Base-by-base conservation (phyloP, 2,888 invertebrate genomes). In the Nemotelus pantherinus region DNA sequence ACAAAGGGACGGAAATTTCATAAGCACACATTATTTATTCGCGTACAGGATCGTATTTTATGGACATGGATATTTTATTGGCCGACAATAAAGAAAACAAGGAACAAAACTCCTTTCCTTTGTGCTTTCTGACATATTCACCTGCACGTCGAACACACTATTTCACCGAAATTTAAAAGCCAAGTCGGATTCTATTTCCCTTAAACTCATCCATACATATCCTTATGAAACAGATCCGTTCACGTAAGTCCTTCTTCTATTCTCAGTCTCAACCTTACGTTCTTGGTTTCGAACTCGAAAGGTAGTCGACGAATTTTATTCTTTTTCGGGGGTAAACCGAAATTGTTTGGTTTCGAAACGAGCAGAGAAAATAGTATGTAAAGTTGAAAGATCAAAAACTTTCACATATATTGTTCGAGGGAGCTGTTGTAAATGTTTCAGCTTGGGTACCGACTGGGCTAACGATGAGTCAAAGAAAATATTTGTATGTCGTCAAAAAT, bases 311-410 rank as follows among this genome's bases (percentile, higher is more conserved):
- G 60, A 53, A 74, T 74, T 60, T 74, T 74, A 74, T 74, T 74
- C 60, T 74, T 74, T 74, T 58, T 10, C 39, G 3, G 39, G 41
- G 63, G 74, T 74, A 48, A 74, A 63, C 74, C 74, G 60, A 60
- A 74, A 74, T 74, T 60, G 74, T 74, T 74, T 60, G 74, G 74
- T 74, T 74, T 74, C 43, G 60, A 74, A 74, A 74, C 74, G 60
- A 60, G 74, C 44, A 10, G 48, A 74, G 77, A 77, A 79, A 67
- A 74, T 74, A 79, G 60, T 65, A 77, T 60, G 63, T 77, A 64
- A 68, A 74, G 79, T 79, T 79, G 77, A 79, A 77, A 79, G 79
- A 79, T 79, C 79, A 79, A 79, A 79, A 77, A 79, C 79, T 79
- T 79, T 74, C 74, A 50, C 79, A 79, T 79, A 77, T 79, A 79